Base-by-base conservation (phyloP, 2,888 invertebrate genomes). In the Masnerella sp. region DNA sequence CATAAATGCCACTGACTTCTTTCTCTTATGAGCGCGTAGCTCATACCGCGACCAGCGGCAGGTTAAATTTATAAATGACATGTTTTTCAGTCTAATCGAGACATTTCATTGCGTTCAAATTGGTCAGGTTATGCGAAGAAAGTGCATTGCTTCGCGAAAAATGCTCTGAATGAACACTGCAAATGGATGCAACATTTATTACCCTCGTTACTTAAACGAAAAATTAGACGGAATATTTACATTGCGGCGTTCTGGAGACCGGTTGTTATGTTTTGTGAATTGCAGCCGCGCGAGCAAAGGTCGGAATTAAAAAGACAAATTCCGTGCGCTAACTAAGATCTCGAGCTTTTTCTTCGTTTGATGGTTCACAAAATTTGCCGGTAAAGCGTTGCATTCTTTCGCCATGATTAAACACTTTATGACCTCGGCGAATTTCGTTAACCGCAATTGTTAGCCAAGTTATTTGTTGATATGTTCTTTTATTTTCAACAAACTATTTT, bases 191-290 rank as follows among this genome's bases (percentile, higher is more conserved):
- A 56, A 32, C 56, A 42, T 62, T 70, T 62, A 62, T 56, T 62
- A 62, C 42, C 56, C 38, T 42, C 38, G 36, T 62, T 70, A 70
- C 56, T 70, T 70, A 70, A 62, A 62, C 25, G 61, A 47, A 34
- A 61, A 62, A 69, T 70, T 56, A 43, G 34, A 62, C 25, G 56
- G 49, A 45, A 62, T 56, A 62, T 70, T 70, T 62, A 30, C 61
- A 47, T 54, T 61, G 52, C 45, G 12, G 47, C 12, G 43, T n/a
- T 36, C 43, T 52, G 12, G 25, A 43, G 59, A 28, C 40, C 51
- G 47, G 54, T 62, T 69, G 54, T 62, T 54, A 52, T 49, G 30
- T 36, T 62, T 62, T 11, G 20, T 15, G 36, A 56, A 70, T 58
- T 51, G 62, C 58, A 2, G 36, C 30, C 9, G 38, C 47, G n/a